Evolutionary conservation across 2,797 vertebrate species (phyloP), one percentile per base, ranked within the genome.

Genomic region (Miichthys miiuy): DNA sequence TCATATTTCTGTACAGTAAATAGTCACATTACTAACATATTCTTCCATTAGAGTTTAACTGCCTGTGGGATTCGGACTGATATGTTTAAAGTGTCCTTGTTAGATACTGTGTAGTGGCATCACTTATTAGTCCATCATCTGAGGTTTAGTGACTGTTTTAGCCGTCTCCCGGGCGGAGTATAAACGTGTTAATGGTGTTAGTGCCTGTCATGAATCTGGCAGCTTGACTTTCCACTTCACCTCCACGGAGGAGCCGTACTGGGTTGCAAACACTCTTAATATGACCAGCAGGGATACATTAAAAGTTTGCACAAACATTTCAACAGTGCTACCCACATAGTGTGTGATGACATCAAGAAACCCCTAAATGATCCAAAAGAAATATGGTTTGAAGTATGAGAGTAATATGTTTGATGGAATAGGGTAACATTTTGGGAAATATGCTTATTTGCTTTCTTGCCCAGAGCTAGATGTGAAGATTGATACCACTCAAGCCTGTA

Each of bases 181-280:
- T 62, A 85, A 76, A 87, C 2, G 79, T 87, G 87, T 91, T 92
- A 90, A 91, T 79, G 81, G 80, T 63, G 79, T 88, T 65, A 69
- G 74, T 57, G 85, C 77, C 83, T 82, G 89, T 88, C 86, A 86
- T 87, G 82, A 79, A 76, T 87, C 86, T 92, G 92, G 91, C 90
- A 85, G 80, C 80, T 75, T 69, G 23, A 90, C 75, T 91, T 92
- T 91, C 90, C 84, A 84, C 87, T 86, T 84, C 74, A 81, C 82
- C 83, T 83, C 72, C 85, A 52, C 73, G 51, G 68, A 87, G 82
- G 75, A 87, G 84, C 56, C 34, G 23, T 44, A 68, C 56, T 20
- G 80, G 68, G 72, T 67, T 82, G 58, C 81, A 83, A 86, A 87
- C 82, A 85, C 73, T 42, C 72, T 68, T 87, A 87, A 89, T 84